Base-by-base conservation (phyloP, 2,888 invertebrate genomes). In the Bimastos eiseni region DNA sequence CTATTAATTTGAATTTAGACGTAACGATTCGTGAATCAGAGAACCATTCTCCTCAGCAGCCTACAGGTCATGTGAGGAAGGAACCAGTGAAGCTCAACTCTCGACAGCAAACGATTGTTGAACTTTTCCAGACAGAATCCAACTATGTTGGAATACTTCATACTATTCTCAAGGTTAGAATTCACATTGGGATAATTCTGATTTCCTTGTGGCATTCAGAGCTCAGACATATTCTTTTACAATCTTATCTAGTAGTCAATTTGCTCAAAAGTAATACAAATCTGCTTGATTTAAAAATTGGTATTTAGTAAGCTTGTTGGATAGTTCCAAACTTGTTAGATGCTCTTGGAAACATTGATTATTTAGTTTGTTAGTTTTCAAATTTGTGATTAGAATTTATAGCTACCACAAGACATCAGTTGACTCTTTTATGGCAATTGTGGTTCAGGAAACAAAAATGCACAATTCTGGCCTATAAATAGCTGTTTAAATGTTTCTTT, bases 61-160 rank as follows among this genome's bases (percentile, higher is more conserved):
- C 41, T 44, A 49, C 49, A 21, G 41, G 38, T 89, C 89, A 44
- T 41, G 21, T 24, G 34, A 33, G 19, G 34, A 89, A 55, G 33
- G 89, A 89, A 6, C 55, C 33, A 19, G 49, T 33, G 13, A 89
- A 70, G 37, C 70, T 89, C 70, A 55, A 38, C 37, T 34, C 89
- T 34, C 89, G 95, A 83, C 92, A 93, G 91, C 93, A 94, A 90
- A 94, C 94, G 89, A 94, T 94, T 30, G 93, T 93, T 91, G 99
- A 99, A 95, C 96, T 99, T 93, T 96, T 98, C 92, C 98, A 98
- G 95, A 99, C 99, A 0, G 99, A 99, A 95, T 97, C 97, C 91
- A 99, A 99, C 96, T 99, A 99, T 95, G 98, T 99, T 91, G 97
- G 97, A 92, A 98, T 99, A 94, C 96, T 99, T 93, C 97, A 97